Evolutionary conservation across 92 coral and sea anemone genomes (phyloP), one percentile per base, ranked within the genome.

Genomic region (Porites rus): DNA sequence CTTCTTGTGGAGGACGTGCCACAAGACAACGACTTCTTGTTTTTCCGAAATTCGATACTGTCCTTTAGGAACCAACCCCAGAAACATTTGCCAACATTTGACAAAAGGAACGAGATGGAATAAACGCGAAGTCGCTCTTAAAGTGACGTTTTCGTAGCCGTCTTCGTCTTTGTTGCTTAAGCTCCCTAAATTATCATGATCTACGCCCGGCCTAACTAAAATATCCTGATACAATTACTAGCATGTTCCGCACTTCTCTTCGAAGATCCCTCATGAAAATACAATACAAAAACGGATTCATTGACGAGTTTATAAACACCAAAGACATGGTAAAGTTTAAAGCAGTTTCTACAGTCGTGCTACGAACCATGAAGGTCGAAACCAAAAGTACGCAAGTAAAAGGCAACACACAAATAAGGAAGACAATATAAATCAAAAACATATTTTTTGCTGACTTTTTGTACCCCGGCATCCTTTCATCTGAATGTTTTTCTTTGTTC

Each of bases 251-350:
- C 9, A 78, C 82, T 62, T 52, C 82, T 60, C 46, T 14, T 22
- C 82, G 52, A 19, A 78, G 53, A 52, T 28, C 46, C 50, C 21
- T 62, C 72, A 78, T 61, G 31, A 38, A 56, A 14, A 18, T 20
- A 8, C 82, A 78, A 62, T n/a, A 60, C 17, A 78, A 52, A 61
- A 78, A 61, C 0, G 82, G 82, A 14, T 78, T 78, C 7, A 78
- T 0, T 28, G 82, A n/a, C 12, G 82, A 78, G 82, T 78, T 78
- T 43, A 61, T 78, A 19, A 79, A 79, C 59, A 79, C 74, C 58
- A 79, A 38, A 3, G 73, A 2, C 74, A 79, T 64, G 1, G 84
- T 61, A 11, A 79, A 79, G 66, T 79, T 79, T 5, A 79, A 56
- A 50, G 69, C 50, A 6, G 51, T 77, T 59, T 77, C 70, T 17